Evolutionary conservation across 2,797 vertebrate species (phyloP).

Genomic region (Characodon lateralis): DNA sequence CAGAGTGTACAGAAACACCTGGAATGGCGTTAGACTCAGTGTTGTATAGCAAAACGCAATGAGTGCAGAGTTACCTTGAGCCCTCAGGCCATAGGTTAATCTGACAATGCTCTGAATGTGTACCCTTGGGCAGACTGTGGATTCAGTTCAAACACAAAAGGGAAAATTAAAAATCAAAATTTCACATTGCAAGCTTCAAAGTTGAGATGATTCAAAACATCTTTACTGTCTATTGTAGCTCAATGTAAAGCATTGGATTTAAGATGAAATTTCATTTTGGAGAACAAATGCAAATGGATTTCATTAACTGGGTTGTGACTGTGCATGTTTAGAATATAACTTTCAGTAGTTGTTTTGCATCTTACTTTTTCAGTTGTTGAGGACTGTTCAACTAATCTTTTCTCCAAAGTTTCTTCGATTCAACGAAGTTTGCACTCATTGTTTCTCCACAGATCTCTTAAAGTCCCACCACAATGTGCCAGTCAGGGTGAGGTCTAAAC

Average conservation of each 20-base stretch:
- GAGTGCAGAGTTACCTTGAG: background rate
- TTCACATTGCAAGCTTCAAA: background rate
- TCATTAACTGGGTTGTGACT: background rate
- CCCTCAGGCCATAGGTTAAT: background rate
- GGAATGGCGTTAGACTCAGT: conserved; percentile 9
- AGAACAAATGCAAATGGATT: background rate
- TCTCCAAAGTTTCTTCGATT: too few species aligned
- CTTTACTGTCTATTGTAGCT: background rate
- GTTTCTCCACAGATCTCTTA: too few species aligned
- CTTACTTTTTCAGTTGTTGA: too few species aligned
- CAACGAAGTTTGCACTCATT: too few species aligned
- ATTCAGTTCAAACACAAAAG: background rate
- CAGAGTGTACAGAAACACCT: background rate
- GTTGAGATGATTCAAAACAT: background rate
- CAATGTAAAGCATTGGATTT: background rate
- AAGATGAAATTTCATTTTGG: background rate
- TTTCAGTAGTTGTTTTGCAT: too few species aligned
- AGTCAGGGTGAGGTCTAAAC: too few species aligned
- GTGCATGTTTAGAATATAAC: background rate
- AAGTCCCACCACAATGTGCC: too few species aligned
- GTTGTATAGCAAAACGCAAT: conserved; percentile 36
- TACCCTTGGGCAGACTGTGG: background rate
- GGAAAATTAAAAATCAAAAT: background rate
- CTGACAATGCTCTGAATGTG: background rate
- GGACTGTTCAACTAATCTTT: too few species aligned